Percentiles rank a stretch among this genome's conserved stretches.
phyloP scores from a whole-genome alignment of 2,113 vertebrate species.

The Coptodon rendalli region DNA sequence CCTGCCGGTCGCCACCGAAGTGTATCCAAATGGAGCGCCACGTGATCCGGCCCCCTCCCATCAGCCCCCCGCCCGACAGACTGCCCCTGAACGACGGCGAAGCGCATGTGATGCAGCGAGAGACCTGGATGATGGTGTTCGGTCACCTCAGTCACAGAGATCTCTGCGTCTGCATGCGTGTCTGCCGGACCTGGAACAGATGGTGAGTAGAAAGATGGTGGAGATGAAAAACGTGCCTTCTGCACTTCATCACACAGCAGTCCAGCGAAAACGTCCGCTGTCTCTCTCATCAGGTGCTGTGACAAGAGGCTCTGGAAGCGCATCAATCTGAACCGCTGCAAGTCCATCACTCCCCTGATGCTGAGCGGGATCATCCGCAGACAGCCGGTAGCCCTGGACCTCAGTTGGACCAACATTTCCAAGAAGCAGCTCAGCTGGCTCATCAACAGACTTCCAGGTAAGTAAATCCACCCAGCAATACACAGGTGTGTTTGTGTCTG shows the following conservation, averaged over 20 bases:
- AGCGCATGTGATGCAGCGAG: slow-evolving; percentile 86
- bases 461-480: not conserved
- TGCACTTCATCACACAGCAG: not conserved
- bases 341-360: slow-evolving; percentile 96
- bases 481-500: not conserved
- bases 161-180: slow-evolving; percentile 93
- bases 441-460: slow-evolving; percentile 94
- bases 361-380: slow-evolving; percentile 94
- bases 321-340: slow-evolving; percentile 91
- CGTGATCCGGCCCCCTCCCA: slow-evolving; percentile 91
- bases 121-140: slow-evolving; percentile 95
- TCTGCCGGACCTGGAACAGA: slow-evolving; percentile 98
- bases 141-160: slow-evolving; percentile 87
- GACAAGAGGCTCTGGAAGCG: slow-evolving; percentile 94
- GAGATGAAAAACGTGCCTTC: not conserved
- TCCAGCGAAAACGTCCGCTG: not conserved
- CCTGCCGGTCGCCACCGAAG: slow-evolving; percentile 86
- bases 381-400: slow-evolving; percentile 87
- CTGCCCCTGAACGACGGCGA: slow-evolving; percentile 83
- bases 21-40: slow-evolving; percentile 94
- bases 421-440: slow-evolving; percentile 98
- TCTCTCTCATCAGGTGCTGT: slow-evolving; percentile 82
- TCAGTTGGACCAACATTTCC: slow-evolving; percentile 98
- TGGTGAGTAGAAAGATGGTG: slow-evolving; percentile 77
- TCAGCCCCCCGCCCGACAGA: slow-evolving; percentile 91